These are phyloP conservation scores for Plecturocebus donacophilus DNA, from an alignment of 2,113 vertebrate genomes.

Conservation along the genomic window DNA sequence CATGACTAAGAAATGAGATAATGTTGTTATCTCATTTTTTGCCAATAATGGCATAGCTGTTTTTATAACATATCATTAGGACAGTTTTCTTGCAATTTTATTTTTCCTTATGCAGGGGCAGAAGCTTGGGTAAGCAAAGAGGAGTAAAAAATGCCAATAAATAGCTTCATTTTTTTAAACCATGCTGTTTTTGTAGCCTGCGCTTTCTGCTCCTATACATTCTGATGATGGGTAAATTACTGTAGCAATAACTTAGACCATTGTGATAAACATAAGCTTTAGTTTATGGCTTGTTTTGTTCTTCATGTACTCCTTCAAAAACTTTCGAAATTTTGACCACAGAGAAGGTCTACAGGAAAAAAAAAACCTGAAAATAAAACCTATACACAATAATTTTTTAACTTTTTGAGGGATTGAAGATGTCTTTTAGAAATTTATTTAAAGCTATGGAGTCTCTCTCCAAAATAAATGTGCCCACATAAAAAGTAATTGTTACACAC, in stretches of 20 bases:
- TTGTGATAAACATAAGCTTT: background rate
- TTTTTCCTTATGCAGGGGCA: background rate
- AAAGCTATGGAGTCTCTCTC: background rate
- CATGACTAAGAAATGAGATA: background rate
- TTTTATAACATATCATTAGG: constrained; percentile 14
- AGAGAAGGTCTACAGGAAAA: background rate
- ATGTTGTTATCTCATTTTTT: background rate
- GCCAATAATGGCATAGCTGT: background rate
- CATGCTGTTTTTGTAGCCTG: background rate
- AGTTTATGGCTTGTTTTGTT: constrained; percentile 30
- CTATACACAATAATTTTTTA: constrained; percentile 13
- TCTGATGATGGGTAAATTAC: constrained; percentile 27
- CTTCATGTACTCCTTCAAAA: background rate
- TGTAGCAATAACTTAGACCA: background rate
- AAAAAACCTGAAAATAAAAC: background rate
- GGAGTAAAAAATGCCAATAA: constrained; percentile 1
- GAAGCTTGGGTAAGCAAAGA: background rate
- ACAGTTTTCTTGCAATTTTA: background rate
- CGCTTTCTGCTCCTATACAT: constrained; percentile 24
- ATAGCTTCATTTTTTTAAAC: background rate
- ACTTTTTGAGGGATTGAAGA: background rate
- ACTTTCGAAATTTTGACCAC: background rate
- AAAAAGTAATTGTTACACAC: constrained; percentile 1
- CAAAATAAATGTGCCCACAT: background rate
- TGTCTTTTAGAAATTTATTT: constrained; percentile 12